Base-by-base conservation (phyloP, 2,888 invertebrate genomes). In the Perizoma affinitatum region DNA sequence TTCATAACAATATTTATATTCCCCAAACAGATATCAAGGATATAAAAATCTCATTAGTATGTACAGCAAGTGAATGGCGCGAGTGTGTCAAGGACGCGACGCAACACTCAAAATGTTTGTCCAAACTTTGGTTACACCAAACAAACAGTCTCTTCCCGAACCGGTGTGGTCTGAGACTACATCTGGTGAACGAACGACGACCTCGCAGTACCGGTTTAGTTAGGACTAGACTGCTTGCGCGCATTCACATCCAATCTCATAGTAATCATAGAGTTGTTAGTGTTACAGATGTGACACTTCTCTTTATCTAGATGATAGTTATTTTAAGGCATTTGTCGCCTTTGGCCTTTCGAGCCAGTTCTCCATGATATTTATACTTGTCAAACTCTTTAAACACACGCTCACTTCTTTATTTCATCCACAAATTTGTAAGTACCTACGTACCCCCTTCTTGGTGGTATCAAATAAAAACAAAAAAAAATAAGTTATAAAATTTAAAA, bases 171-270 rank as follows among this genome's bases (percentile, higher is more conserved):
- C 65, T 47, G 59, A 49, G 38, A 50, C 46, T 53, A 69, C 72
- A 72, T 71, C 72, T 71, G 72, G 70, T 54, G 61, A 58, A 61
- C 69, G 71, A 65, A 54, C 71, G 50, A 61, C 69, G 70, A 72
- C 72, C 72, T 67, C 70, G 51, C 55, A 36, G 61, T 71, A 72
- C 72, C 71, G 68, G 72, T 71, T 69, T 65, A 63, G 68, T 68
- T 68, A 67, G 61, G 66, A 63, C 57, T 58, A 61, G 61, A 47
- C 65, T 57, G 45, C 65, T 62, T 63, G 65, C 60, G 60, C 68
- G 67, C 69, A 68, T 65, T 66, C 66, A 61, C 63, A 63, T 64
- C 54, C 60, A 61, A 68, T 65, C 61, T 66, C 61, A 54, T 65
- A 65, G 65, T 61, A 62, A 43, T 48, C 46, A 58, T 38, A 47